Conservation (phyloP, 35 echinoderm and acorn worm genomes). For the Stichopus chloronotus region DNA sequence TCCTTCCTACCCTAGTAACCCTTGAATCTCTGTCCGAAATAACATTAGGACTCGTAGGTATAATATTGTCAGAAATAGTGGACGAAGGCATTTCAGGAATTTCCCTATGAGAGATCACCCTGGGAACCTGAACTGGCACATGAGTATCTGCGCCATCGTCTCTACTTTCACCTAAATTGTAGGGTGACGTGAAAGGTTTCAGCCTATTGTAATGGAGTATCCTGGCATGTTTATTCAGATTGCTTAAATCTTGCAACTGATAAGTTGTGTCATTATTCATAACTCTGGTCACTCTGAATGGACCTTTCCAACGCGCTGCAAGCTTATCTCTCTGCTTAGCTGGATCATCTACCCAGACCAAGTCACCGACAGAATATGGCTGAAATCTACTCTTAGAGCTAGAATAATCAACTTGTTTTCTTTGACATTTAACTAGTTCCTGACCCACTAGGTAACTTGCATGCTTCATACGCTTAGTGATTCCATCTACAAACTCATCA, state of each 20-base stretch:
- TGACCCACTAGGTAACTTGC: conserved; percentile 15
- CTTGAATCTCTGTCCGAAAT: background rate
- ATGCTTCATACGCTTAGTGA: background rate
- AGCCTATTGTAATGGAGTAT: conserved; percentile 36
- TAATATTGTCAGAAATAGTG: background rate
- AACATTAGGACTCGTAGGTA: background rate
- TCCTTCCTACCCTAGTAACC: conserved; percentile 10
- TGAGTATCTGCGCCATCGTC: background rate
- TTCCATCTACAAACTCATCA: background rate
- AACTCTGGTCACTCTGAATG: too few relatives aligned
- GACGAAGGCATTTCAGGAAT: conserved; percentile 4
- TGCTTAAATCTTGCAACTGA: conserved; percentile 12
- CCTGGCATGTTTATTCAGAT: background rate
- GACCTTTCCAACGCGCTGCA: too few relatives aligned
- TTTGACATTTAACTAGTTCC: conserved; percentile 21
- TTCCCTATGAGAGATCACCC: background rate
- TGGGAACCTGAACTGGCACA: background rate
- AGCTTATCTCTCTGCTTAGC: conserved; percentile 47
- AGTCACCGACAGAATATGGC: conserved; percentile 28
- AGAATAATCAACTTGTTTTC: conserved; percentile 30
- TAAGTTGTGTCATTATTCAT: conserved; percentile 44
- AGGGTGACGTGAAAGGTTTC: conserved; percentile 5
- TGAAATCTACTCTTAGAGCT: conserved; percentile 18
- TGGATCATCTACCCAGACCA: conserved; percentile 58
- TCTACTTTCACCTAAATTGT: background rate